Base-by-base conservation (phyloP, 1,140 invertebrate genomes). In the Hycleus cichorii region DNA sequence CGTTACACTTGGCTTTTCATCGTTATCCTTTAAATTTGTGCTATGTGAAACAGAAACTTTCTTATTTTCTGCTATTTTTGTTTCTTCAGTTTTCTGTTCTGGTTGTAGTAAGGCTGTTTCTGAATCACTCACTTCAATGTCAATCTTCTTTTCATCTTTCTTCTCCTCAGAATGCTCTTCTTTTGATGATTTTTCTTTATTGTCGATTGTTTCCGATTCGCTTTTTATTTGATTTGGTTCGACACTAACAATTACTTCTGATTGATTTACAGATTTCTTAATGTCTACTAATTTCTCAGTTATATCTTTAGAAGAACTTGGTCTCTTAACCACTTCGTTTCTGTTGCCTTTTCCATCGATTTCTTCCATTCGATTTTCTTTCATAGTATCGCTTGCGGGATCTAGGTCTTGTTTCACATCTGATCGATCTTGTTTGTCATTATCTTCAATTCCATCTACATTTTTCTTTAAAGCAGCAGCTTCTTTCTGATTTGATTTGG, bases 381-480 rank as follows among this genome's bases (percentile, higher is more conserved):
- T 39, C 2, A 10, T 39, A 27, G 24, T 38, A 11, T 5, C 27
- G 39, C 24, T 39, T 59, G 10, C 7, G 27, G 7, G n/a, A 42
- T 57, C 43, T 43, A 27, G 40, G 18, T 49, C 45, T 43, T 7
- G 18, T 11, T 57, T 49, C 40, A 48, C 5, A 6, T 11, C 27
- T 9, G 11, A 45, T 27, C 45, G 6, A 18, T 18, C 18, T 18
- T 18, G 26, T 47, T 26, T 5, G n/a, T 49, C 40, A 32, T 39
- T 26, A 32, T 47, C 47, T 40, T 56, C 42, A 27, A 47, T 47
- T 56, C 49, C 18, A n/a, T 11, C 39, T 40, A 49, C 38, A 27
- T 57, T 49, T 44, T 57, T 49, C 25, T 32, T 57, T 27, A 49
- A 43, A 49, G 26, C 4, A 24, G 49, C 55, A 8, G 49, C 47